Percentiles rank a stretch among this genome's conserved stretches.
Evolutionary conservation across 1,140 invertebrate genomes (phyloP).

Genomic region (Hirudo medicinalis): DNA sequence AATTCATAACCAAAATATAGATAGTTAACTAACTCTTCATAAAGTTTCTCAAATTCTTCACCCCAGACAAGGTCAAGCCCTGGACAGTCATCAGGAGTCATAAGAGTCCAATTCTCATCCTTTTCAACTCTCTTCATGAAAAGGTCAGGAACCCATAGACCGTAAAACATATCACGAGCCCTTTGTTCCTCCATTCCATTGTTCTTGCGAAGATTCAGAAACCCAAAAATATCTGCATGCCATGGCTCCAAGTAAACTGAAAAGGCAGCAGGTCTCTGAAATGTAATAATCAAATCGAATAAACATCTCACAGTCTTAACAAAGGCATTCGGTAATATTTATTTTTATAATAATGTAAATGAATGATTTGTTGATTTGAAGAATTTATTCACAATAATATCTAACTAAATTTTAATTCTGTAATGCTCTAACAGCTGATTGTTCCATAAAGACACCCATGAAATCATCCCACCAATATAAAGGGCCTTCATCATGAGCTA

Average conservation of each 20-base stretch:
- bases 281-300: slow-evolving; percentile 1
- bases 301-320: no score
- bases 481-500: neutral
- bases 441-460: no score
- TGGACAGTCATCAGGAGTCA: slow-evolving; percentile 89
- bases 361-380: no score
- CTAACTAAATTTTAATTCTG: no score
- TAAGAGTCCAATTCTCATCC: slow-evolving; percentile 77
- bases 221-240: slow-evolving; percentile 92
- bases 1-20: no score
- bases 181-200: slow-evolving; percentile 69
- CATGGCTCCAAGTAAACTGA: slow-evolving; percentile 96
- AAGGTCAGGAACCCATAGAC: slow-evolving; percentile 93
- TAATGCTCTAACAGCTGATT: no score
- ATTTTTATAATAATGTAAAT: no score
- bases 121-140: slow-evolving; percentile 91
- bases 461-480: no score
- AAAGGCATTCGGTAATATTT: no score
- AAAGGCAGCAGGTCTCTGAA: slow-evolving; percentile 87
- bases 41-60: slow-evolving; percentile 81
- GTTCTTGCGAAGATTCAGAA: slow-evolving; percentile 79
- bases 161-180: slow-evolving; percentile 93
- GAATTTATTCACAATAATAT: no score
- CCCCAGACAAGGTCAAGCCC: slow-evolving; percentile 83
- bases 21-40: slow-evolving; percentile 49